Evolutionary conservation across 2,797 vertebrate genomes (phyloP), one percentile per base, ranked within the genome.

Genomic region (Hephaestus fuliginosus): DNA sequence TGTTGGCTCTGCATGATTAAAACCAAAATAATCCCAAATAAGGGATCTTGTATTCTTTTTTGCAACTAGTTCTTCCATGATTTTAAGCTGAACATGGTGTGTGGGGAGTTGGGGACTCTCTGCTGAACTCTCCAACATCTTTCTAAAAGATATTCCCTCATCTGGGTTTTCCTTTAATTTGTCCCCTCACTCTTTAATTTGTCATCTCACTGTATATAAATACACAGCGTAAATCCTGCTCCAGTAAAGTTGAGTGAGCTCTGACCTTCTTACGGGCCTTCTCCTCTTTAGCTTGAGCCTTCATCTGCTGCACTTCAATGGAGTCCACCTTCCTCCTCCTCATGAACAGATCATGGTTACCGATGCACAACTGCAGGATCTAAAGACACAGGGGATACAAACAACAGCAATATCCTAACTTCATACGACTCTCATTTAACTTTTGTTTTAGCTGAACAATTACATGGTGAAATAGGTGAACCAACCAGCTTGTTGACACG

Each of bases 301-400:
- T 98, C 97, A 98, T 98, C 86, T 98, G 97, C 91, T 98, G 97
- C 82, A 98, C 97, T 90, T 99, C 97, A 41, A 97, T 95, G 8
- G 97, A 97, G 85, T 98, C 97, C 77, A 98, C 97, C 89, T 97
- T 97, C 88, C 97, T 96, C 83, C 97, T 96, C 91, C 97, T 96
- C 97, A 98, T 97, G 86, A 98, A 98, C 0, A 98, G 93, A 78
- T 97, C 96, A 0, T 98, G 97, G 91, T 98, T 99, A 53, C 97
- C 97, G 53, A 98, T 97, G 88, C 97, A 97, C 80, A 98, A 49
- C 93, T 98, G 97, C 77, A 97, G 90, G 86, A 98, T 97, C 98
- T 97, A 82, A 9, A 77, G 0, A 77, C 7, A 69, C 2, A 46
- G 15, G 0, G 0, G 8, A 55, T 0, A 53, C 12, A 62, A 60